These are phyloP conservation scores for Vespertilio murinus DNA, from an alignment of 2,797 vertebrate genomes.

Conservation along the genomic window DNA sequence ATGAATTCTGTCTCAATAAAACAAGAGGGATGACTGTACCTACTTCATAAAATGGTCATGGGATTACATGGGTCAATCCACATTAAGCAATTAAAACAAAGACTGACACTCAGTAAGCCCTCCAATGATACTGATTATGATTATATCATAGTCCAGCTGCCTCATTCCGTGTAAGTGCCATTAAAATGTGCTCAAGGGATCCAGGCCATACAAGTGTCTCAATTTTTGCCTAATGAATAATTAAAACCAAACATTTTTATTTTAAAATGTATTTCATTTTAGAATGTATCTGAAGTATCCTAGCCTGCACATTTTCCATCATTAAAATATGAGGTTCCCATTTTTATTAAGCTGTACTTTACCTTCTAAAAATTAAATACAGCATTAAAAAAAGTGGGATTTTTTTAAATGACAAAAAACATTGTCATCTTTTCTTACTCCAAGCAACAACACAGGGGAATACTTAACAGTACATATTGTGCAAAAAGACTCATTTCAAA, in stretches of 20 bases:
- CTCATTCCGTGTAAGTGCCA: background rate
- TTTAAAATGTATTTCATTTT: conserved; percentile 39
- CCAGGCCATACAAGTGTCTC: background rate
- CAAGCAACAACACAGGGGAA: conserved; percentile 43
- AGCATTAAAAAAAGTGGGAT: background rate
- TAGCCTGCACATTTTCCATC: conserved; percentile 16
- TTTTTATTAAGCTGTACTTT: conserved; percentile 40
- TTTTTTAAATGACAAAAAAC: conserved; percentile 52
- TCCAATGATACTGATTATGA: background rate
- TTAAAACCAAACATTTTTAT: conserved; percentile 25
- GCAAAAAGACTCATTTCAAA: conserved; percentile 67
- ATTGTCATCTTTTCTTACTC: conserved; percentile 54
- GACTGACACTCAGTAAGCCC: background rate
- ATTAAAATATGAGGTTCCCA: conserved; percentile 11
- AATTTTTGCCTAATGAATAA: conserved; percentile 39
- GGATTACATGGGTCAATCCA: background rate
- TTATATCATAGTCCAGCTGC: background rate
- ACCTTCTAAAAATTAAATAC: conserved; percentile 56
- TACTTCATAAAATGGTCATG: background rate
- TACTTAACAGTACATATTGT: conserved; percentile 61
- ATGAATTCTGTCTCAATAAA: background rate
- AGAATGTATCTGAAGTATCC: background rate
- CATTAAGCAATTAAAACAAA: conserved; percentile 8
- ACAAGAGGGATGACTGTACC: background rate
- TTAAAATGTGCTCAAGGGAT: conserved; percentile 28